Evolutionary conservation across 2,888 invertebrate genomes (phyloP).

Genomic region (Harmothoe impar): DNA sequence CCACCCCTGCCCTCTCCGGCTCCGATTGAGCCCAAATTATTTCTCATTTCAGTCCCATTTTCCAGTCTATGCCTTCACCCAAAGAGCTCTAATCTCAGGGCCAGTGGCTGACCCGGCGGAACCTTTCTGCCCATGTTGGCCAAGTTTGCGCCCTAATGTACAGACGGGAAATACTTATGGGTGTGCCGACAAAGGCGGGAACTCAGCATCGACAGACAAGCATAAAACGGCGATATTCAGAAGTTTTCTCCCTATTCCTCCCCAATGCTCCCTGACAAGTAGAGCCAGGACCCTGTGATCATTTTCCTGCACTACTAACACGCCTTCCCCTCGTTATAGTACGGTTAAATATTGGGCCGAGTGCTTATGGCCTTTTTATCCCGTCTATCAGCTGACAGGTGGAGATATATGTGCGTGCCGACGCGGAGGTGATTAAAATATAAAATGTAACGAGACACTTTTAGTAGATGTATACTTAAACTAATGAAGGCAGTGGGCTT

Average conservation of each 20-base stretch:
- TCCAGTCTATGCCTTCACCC: slow-evolving; percentile 6
- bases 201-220: background rate
- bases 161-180: background rate
- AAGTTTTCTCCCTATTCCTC: background rate
- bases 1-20: background rate
- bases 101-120: background rate
- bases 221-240: slow-evolving; percentile 3
- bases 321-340: background rate
- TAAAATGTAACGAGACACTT: no score
- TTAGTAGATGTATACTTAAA: no score
- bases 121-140: background rate
- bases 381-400: no score
- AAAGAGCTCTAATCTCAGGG: slow-evolving; percentile 17
- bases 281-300: background rate
- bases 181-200: background rate
- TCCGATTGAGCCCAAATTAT: slow-evolving; percentile 34
- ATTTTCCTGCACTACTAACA: slow-evolving; percentile 1
- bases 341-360: background rate
- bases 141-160: background rate
- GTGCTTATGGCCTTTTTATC: no score
- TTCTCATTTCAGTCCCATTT: slow-evolving; percentile 25
- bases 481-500: no score
- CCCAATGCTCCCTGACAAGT: background rate
- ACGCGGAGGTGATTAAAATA: no score
- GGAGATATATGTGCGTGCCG: no score